Evolutionary conservation across 2,888 invertebrate species (phyloP).

Genomic region (Diaphora mendica): DNA sequence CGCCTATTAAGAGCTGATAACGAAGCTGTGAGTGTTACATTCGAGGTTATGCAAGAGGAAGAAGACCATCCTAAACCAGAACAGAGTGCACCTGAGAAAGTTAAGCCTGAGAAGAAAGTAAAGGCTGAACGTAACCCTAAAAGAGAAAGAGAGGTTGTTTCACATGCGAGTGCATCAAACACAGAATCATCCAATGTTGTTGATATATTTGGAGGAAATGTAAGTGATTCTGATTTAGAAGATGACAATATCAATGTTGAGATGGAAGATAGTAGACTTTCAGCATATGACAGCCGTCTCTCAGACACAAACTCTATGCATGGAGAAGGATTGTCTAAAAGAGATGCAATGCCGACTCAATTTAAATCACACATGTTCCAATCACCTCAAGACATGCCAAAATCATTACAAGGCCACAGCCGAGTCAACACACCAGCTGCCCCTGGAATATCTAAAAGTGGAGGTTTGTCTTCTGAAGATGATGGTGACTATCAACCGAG

Average conservation of each 20-base stretch:
- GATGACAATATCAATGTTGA: slow-evolving; percentile 93
- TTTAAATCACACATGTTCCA: slow-evolving; percentile 76
- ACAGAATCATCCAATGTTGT: slow-evolving; percentile 76
- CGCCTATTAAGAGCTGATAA: slow-evolving; percentile 95
- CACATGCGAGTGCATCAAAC: slow-evolving; percentile 48
- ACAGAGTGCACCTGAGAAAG: slow-evolving; percentile 49
- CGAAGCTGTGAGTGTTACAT: slow-evolving; percentile 95
- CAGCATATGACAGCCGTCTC: slow-evolving; percentile 90
- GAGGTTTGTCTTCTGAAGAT: slow-evolving; percentile 69
- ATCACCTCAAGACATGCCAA: slow-evolving; percentile 54
- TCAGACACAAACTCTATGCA: slow-evolving; percentile 86
- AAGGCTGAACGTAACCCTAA: slow-evolving; percentile 63
- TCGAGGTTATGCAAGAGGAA: slow-evolving; percentile 96
- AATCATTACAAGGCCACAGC: slow-evolving; percentile 56
- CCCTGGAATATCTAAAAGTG: slow-evolving; percentile 58
- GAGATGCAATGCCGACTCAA: slow-evolving; percentile 63
- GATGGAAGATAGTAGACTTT: slow-evolving; percentile 92
- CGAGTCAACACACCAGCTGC: slow-evolving; percentile 57
- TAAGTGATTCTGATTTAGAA: slow-evolving; percentile 94
- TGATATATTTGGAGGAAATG: slow-evolving; percentile 96
- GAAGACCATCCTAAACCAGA: slow-evolving; percentile 87
- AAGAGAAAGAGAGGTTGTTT: slow-evolving; percentile 47
- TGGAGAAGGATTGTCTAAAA: slow-evolving; percentile 61
- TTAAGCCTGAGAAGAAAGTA: slow-evolving; percentile 71
- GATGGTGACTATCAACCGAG: slow-evolving; percentile 68